Evolutionary conservation across 2,113 vertebrate genomes (phyloP).

Genomic region (Phocoena sinus): DNA sequence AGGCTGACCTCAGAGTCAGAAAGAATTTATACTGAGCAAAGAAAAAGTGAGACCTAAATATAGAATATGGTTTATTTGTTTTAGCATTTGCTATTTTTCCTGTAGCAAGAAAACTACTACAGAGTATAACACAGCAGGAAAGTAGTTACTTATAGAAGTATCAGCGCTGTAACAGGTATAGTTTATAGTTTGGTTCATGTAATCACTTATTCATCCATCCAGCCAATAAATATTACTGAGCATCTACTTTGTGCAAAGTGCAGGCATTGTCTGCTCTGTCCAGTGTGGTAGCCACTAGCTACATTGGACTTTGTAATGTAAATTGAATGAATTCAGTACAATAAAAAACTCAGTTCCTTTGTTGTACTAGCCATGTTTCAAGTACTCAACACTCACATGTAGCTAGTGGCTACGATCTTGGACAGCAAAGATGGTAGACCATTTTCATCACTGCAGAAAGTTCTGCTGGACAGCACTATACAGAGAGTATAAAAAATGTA

Average conservation of each 20-base stretch:
- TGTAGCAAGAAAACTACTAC: neutral
- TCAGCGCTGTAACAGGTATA: neutral
- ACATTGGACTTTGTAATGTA: neutral
- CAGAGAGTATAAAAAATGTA: neutral
- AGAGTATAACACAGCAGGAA: neutral
- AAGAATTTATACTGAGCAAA: slow-evolving; percentile 51
- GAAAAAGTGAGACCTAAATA: slow-evolving; percentile 19
- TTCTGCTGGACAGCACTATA: neutral
- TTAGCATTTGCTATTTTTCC: slow-evolving; percentile 16
- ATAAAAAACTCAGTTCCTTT: neutral
- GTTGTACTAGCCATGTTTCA: neutral
- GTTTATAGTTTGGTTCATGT: neutral
- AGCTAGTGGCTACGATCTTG: neutral
- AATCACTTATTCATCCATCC: neutral
- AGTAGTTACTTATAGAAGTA: neutral
- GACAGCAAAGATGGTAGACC: neutral
- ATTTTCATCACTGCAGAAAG: neutral
- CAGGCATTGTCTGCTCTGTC: neutral
- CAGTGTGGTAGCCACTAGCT: neutral
- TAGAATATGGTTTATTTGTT: slow-evolving; percentile 24
- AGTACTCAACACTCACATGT: neutral
- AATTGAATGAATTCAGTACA: neutral
- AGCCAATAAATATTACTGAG: neutral
- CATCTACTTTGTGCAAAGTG: neutral
- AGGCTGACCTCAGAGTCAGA: slow-evolving; percentile 42